phyloP scores from a whole-genome alignment of 2,888 invertebrate species.

The Hyppa rectilinea region DNA sequence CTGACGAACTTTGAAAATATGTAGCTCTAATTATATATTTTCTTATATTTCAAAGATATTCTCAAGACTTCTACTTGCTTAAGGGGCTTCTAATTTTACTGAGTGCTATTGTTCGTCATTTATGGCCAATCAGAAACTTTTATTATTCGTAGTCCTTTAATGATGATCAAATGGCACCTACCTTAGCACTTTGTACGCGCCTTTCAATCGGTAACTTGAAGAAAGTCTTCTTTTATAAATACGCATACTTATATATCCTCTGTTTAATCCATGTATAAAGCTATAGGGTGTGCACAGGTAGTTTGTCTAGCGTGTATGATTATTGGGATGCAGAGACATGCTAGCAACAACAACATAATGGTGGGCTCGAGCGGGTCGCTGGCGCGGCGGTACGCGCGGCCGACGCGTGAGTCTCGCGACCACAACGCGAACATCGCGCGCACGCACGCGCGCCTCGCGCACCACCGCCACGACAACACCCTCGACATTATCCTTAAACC shows the following conservation, averaged over 20 bases:
- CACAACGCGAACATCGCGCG: conserved; percentile 87
- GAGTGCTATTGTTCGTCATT: conserved; percentile 74
- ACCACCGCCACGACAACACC: conserved; percentile 88
- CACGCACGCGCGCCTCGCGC: conserved; percentile 83
- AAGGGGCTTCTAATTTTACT: conserved; percentile 76
- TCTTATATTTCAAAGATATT: conserved; percentile 63
- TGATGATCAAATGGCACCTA: conserved; percentile 59
- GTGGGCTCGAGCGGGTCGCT: conserved; percentile 88
- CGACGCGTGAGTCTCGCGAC: conserved; percentile 81
- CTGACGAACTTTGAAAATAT: conserved; percentile 69
- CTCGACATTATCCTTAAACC: conserved; percentile 91
- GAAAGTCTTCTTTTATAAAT: conserved; percentile 51
- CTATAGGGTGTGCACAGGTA: conserved; percentile 80
- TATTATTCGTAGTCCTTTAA: background rate
- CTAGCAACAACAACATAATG: conserved; percentile 91
- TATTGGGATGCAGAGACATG: conserved; percentile 90
- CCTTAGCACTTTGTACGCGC: conserved; percentile 74
- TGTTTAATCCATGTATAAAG: conserved; percentile 64
- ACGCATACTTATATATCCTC: conserved; percentile 54
- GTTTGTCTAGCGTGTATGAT: conserved; percentile 85
- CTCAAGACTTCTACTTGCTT: conserved; percentile 74
- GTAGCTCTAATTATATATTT: conserved; percentile 61
- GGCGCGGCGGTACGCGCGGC: conserved; percentile 87
- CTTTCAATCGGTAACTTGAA: conserved; percentile 63
- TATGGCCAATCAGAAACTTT: conserved; percentile 17